Evolutionary conservation across 2,888 invertebrate genomes (phyloP).

Genomic region (Thymelicus sylvestris): DNA sequence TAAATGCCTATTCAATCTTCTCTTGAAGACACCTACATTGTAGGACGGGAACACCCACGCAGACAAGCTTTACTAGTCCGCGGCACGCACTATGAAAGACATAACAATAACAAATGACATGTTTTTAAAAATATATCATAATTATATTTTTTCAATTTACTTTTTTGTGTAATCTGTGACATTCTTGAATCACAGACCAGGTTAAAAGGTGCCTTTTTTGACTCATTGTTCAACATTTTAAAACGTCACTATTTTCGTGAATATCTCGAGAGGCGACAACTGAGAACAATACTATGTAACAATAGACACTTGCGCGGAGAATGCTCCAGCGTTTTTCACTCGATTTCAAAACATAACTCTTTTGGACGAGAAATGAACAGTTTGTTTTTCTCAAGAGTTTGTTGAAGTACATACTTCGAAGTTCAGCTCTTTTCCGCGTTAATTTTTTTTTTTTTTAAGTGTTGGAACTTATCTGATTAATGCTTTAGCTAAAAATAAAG

Average conservation of each 20-base stretch:
- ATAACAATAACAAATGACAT: no score
- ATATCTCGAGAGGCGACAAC: background rate
- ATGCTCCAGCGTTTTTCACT: background rate
- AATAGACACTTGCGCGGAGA: background rate
- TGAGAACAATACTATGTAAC: slow-evolving; percentile 9
- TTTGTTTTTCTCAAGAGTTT: background rate
- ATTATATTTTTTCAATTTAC: no score
- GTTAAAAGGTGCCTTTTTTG: background rate
- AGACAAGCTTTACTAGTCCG: no score
- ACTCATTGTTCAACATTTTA: background rate
- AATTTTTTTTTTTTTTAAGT: background rate
- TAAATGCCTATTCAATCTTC: no score
- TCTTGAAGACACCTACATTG: no score
- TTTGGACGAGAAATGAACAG: slow-evolving; percentile 4
- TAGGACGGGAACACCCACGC: no score
- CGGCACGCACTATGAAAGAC: no score
- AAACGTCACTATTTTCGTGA: background rate
- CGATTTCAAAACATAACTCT: slow-evolving; percentile 10
- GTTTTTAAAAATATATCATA: no score
- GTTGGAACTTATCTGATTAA: no score
- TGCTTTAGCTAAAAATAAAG: no score
- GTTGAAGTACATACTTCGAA: background rate
- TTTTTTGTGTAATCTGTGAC: no score
- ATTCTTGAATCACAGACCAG: background rate
- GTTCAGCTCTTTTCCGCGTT: background rate